Evolutionary conservation across 2,797 vertebrate species (phyloP), one percentile per base, ranked within the genome.

Genomic region (Cichlasoma orientale): DNA sequence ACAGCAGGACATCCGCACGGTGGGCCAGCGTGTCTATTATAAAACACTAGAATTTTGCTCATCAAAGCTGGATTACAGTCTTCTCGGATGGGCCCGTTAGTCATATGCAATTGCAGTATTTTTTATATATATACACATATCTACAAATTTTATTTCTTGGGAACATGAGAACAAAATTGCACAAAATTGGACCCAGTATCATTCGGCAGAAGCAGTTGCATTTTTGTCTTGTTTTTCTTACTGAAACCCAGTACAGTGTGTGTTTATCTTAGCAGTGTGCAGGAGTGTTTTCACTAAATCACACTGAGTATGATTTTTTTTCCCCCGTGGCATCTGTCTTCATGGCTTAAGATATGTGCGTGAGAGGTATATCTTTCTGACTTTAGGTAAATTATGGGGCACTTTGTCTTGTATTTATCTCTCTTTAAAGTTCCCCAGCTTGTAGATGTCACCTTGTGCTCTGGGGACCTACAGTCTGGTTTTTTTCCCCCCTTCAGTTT

Each of bases 371-470:
- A 58, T 53, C 0, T 50, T 41, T 70, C 29, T n/a, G 61, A 27
- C 23, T 66, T 68, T 27, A 50, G 0, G 25, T 68, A 50, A 19
- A n/a, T 68, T 50, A 68, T 2, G 18, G 41, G 3, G 63, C 18
- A 0, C 12, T 31, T 13, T 14, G 11, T 61, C 56, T 63, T 1
- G 18, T 50, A 68, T 68, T 50, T n/a, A 18, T 61, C 56, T 50
- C 7, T 36, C 53, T 16, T 47, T 25, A 47, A 75, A 54, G 54
- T 36, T 4, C 19, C 11, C 3, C 27, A 29, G 54, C 31, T 44
- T 50, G 4, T 74, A 76, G 27, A 44, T 27, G 58, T 79, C 77
- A 77, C 57, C 25, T 79, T 76, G 69, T 59, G 21, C 47, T 54
- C 44, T 9, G 7, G 10, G 56, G 83, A 18, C 47, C 31, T n/a